Base-by-base conservation (phyloP, 1,140 invertebrate species). In the Euura saliciscinereae region DNA sequence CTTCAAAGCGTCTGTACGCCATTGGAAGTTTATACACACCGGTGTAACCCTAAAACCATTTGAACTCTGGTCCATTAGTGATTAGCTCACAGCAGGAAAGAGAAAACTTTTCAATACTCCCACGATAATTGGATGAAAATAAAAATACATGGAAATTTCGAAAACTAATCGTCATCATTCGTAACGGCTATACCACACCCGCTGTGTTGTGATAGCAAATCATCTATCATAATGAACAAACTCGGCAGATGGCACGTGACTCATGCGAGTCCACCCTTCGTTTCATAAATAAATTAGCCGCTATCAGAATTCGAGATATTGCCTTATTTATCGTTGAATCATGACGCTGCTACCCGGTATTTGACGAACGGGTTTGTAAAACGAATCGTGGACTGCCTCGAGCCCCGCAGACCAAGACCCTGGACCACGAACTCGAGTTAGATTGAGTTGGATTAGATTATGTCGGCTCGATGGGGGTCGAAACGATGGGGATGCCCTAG, bases 211-310 rank as follows among this genome's bases (percentile, higher is more conserved):
- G 43, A 67, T 67, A 67, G 66, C 13, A 67, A 67, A 67, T 67
- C 66, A 67, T 67, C 11, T 67, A 44, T 67, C 66, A 42, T 67
- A 67, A 67, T 67, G 66, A 67, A 42, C 68, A 10, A 44, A 4
- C 43, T 59, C 79, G 81, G 82, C 85, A 87, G 86, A 87, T 87
- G 86, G 84, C 84, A 86, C 84, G 84, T 87, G 84, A 87, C 84
- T 86, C 84, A 86, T 71, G 64, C 73, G 75, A 74, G 66, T 59
- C 71, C 70, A 76, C 71, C 75, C 71, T 72, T 68, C 71, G 74
- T 77, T 83, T 83, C 80, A 78, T 87, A 86, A 87, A 86, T 87
- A 86, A 86, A 86, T 87, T 86, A 86, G 78, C 73, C 75, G 78
- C 79, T 83, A 86, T 85, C 82, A 79, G 80, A 79, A 80, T 79